These are phyloP conservation scores for Minunthozetes semirufus DNA, from an alignment of 2,888 invertebrate genomes.

Conservation along the genomic window DNA sequence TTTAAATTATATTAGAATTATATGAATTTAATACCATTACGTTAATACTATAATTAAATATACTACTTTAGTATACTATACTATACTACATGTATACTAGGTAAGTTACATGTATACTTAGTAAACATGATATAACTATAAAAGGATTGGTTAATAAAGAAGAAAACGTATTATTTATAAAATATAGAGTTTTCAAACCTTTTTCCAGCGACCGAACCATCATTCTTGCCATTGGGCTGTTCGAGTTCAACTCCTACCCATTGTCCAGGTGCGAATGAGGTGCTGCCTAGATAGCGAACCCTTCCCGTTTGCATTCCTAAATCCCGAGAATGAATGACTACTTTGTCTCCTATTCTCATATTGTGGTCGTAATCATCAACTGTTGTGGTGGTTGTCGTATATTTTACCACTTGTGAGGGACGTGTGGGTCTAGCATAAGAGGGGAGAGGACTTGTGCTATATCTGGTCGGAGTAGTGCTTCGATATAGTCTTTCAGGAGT, in stretches of 20 bases:
- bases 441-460: neutral
- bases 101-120: too few species aligned
- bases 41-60: too few species aligned
- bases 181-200: too few species aligned
- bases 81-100: too few species aligned
- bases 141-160: too few species aligned
- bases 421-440: neutral
- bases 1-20: too few species aligned
- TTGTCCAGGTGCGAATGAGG: slow-evolving; percentile 36
- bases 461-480: neutral
- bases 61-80: too few species aligned
- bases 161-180: too few species aligned
- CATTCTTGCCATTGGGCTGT: slow-evolving; percentile 34
- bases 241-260: slow-evolving; percentile 39
- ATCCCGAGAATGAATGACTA: slow-evolving; percentile 33
- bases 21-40: too few species aligned
- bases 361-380: neutral
- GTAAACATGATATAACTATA: too few species aligned
- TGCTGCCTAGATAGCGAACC: slow-evolving; percentile 31
- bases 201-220: slow-evolving; percentile 39
- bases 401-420: neutral
- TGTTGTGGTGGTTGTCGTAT: neutral
- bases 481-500: neutral
- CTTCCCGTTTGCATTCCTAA: slow-evolving; percentile 36
- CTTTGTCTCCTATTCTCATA: slow-evolving; percentile 33